phyloP scores from a whole-genome alignment of 2,113 vertebrate genomes.

The Neotragus pygmaeus region DNA sequence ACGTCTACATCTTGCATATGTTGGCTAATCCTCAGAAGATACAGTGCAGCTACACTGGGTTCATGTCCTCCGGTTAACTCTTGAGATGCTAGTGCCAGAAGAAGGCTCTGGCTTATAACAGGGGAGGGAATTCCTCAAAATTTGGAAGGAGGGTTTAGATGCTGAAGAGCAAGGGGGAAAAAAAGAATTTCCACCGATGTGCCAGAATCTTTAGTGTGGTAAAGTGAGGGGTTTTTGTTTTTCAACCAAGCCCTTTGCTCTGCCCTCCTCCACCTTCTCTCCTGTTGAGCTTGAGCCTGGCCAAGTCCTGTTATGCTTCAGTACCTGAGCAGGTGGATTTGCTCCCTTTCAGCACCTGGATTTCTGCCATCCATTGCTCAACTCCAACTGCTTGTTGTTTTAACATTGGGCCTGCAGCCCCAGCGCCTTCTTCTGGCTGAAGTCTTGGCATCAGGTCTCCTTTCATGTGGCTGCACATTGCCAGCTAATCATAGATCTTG shows the following conservation, averaged over 20 bases:
- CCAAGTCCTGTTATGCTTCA: not conserved
- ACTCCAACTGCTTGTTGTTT: slow-evolving; percentile 35
- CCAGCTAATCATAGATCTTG: not conserved
- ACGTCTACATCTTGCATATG: fast-evolving
- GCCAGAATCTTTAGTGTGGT: not conserved
- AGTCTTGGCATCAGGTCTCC: slow-evolving; percentile 36
- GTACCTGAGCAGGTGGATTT: slow-evolving; percentile 40
- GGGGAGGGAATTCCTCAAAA: not conserved
- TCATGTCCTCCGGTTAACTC: not conserved
- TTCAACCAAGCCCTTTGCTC: not conserved
- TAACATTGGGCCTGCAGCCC: slow-evolving; percentile 39
- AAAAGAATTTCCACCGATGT: not conserved
- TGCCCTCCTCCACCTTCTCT: not conserved
- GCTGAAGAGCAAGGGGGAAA: not conserved
- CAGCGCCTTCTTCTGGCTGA: not conserved
- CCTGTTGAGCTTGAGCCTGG: not conserved
- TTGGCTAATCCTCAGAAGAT: not conserved
- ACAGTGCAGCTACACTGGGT: not conserved
- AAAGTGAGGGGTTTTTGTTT: not conserved
- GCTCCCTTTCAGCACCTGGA: slow-evolving; percentile 34
- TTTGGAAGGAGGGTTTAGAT: not conserved
- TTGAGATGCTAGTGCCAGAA: not conserved
- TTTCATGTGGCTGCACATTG: not conserved
- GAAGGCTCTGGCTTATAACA: not conserved
- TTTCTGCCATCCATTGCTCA: slow-evolving; percentile 52